Evolutionary conservation across 2,888 invertebrate genomes (phyloP), one percentile per base, ranked within the genome.

Genomic region (Dusona sp.): DNA sequence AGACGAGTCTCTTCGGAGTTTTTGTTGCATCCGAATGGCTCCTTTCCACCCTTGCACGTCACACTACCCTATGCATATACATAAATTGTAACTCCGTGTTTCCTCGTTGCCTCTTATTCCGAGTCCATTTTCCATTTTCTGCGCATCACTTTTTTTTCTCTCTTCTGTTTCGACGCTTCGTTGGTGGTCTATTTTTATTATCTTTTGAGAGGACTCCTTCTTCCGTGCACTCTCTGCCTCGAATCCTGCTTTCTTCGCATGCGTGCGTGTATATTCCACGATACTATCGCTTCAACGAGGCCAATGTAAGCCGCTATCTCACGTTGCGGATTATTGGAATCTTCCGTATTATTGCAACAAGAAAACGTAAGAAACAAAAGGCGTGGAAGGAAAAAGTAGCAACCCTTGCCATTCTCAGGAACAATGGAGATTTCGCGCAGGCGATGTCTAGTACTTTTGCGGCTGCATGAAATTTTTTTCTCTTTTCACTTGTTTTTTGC

Each of bases 201-300:
- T 25, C 70, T 45, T 79, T 83, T 77, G 72, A 83, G 38, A 77
- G n/a, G 33, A 54, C 48, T 79, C 85, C 57, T 51, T 79, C 65
- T 86, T 67, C 48, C 83, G 79, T 67, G 72, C 2, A 36, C 36
- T 61, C 25, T 29, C 57, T 57, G 13, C 61, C 48, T 51, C 29
- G 45, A 51, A 48, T 33, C 38, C 38, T 73, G 29, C 29, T 73
- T 57, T 72, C 33, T 74, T 29, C 25, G 67, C 70, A 70, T 51
- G 45, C 70, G 25, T 74, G 73, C 68, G 48, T n/a, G 7, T 48
- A 4, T 19, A 48, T 19, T 48, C 48, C 4, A 48, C 19, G 6
- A 29, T 19, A 51, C 33, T 42, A 70, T 85, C 85, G 85, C 82
- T 86, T 75, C 54, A 83, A 87, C 83, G 87, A 88, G 83, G 87